Conservation (phyloP, 2,888 invertebrate species). For the Drosophila birchii region DNA sequence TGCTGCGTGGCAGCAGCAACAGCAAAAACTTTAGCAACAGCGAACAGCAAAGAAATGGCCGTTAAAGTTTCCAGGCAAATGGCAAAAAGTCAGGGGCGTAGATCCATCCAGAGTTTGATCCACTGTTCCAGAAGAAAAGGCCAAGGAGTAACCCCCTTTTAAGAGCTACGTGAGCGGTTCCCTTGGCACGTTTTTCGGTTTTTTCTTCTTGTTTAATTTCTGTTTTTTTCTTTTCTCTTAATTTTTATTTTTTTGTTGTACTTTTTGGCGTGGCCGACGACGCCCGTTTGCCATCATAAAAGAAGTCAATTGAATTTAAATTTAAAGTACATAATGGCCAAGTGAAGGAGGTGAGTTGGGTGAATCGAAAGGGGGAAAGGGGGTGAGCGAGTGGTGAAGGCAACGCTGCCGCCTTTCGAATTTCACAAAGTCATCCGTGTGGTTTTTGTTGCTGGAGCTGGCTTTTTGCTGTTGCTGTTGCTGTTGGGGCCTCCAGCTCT, state of each 20-base stretch:
- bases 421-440: constrained; percentile 78
- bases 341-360: constrained; percentile 35
- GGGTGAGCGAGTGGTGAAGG: constrained; percentile 30
- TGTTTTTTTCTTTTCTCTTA: constrained; percentile 19
- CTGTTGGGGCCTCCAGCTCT: constrained; percentile 34
- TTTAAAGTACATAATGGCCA: constrained; percentile 80
- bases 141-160: constrained; percentile 38
- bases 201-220: constrained; percentile 43
- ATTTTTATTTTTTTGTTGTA: constrained; percentile 25
- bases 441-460: constrained; percentile 56
- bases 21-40: constrained; percentile 13
- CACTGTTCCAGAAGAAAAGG: constrained; percentile 34
- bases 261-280: constrained; percentile 67
- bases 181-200: constrained; percentile 69
- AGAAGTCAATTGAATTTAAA: constrained; percentile 81
- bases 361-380: constrained; percentile 2
- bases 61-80: constrained; percentile 77
- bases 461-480: constrained; percentile 41
- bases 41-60: constrained; percentile 70
- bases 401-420: constrained; percentile 73
- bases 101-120: constrained; percentile 44
- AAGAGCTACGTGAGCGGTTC: constrained; percentile 61
- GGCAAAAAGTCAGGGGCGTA: constrained; percentile 75
- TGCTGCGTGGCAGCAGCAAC: constrained; percentile 61
- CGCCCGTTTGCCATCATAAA: constrained; percentile 79